These are phyloP conservation scores for Drosophila bocki DNA, from an alignment of 1,140 invertebrate genomes.

Conservation along the genomic window DNA sequence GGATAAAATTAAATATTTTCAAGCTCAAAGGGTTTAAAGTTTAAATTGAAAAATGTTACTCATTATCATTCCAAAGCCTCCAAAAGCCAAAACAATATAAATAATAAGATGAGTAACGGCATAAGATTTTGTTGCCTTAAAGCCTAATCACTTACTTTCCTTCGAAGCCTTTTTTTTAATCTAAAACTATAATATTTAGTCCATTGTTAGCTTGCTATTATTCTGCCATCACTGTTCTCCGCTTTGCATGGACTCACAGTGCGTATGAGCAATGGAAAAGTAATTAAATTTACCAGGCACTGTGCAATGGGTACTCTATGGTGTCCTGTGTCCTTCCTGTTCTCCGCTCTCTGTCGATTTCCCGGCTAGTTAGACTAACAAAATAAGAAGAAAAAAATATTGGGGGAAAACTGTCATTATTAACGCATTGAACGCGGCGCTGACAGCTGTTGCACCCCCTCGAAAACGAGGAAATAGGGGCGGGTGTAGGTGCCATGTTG, in stretches of 20 bases:
- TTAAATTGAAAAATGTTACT: too few species aligned
- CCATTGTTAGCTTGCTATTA: not conserved
- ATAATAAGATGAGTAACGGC: not conserved
- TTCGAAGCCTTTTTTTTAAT: too few species aligned
- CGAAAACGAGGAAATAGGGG: not conserved
- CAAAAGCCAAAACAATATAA: not conserved
- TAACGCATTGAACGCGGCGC: slow-evolving; percentile 72
- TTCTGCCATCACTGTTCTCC: slow-evolving; percentile 15
- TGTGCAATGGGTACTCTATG: slow-evolving; percentile 21
- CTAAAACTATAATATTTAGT: not conserved
- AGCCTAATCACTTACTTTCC: too few species aligned
- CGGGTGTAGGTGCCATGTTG: slow-evolving; percentile 71
- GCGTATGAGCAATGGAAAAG: slow-evolving; percentile 84
- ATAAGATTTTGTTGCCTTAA: too few species aligned
- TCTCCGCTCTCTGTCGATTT: slow-evolving; percentile 24
- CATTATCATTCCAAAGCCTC: not conserved
- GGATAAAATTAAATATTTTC: not conserved
- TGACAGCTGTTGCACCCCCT: slow-evolving; percentile 64
- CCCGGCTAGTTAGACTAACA: slow-evolving; percentile 66
- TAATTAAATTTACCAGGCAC: slow-evolving; percentile 84
- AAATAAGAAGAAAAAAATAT: slow-evolving; percentile 32
- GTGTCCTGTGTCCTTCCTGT: slow-evolving; percentile 16
- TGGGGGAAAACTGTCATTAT: slow-evolving; percentile 78
- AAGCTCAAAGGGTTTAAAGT: not conserved
- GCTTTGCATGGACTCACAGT: slow-evolving; percentile 47